Conservation (phyloP, 2,797 vertebrate species). For the Argentina silus region DNA sequence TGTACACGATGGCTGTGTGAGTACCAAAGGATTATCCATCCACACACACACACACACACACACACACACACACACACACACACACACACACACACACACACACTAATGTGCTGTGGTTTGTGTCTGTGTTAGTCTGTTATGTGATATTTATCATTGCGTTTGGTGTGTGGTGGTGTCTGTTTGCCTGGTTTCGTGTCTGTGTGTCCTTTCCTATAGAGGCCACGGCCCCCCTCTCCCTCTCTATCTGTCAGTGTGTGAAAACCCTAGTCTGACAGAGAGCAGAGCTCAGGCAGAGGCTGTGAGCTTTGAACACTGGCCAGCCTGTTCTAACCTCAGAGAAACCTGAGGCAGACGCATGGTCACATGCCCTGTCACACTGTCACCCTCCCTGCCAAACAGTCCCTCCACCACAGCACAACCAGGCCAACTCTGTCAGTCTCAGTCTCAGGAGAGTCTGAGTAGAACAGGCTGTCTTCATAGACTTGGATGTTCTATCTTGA, state of each 20-base stretch:
- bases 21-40: slow-evolving; percentile 58
- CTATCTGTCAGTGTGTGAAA: slow-evolving; percentile 28
- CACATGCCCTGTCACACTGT: slow-evolving; percentile 58
- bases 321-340: slow-evolving; percentile 55
- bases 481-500: too few relatives aligned
- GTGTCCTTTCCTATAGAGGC: slow-evolving; percentile 17
- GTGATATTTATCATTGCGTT: not conserved
- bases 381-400: slow-evolving; percentile 29
- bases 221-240: not conserved
- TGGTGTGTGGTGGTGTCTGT: slow-evolving; percentile 13
- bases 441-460: too few relatives aligned
- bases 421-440: slow-evolving; percentile 19
- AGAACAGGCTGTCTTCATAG: too few relatives aligned
- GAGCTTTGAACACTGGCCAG: slow-evolving; percentile 44
- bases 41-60: not conserved
- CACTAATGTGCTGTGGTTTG: too few relatives aligned
- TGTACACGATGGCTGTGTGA: slow-evolving; percentile 98
- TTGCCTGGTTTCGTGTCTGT: slow-evolving; percentile 13
- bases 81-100: not conserved
- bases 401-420: slow-evolving; percentile 33
- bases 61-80: not conserved
- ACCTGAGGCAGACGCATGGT: slow-evolving; percentile 63
- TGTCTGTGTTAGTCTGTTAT: too few relatives aligned
- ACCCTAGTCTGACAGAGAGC: slow-evolving; percentile 30
- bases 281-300: slow-evolving; percentile 24